A percentile compares a stretch with the other conserved stretches of the same genome.
Evolutionary conservation across 37 sponge, comb jelly and placozoan genomes (phyloP).

Genomic region (Hexactinellida sp.): DNA sequence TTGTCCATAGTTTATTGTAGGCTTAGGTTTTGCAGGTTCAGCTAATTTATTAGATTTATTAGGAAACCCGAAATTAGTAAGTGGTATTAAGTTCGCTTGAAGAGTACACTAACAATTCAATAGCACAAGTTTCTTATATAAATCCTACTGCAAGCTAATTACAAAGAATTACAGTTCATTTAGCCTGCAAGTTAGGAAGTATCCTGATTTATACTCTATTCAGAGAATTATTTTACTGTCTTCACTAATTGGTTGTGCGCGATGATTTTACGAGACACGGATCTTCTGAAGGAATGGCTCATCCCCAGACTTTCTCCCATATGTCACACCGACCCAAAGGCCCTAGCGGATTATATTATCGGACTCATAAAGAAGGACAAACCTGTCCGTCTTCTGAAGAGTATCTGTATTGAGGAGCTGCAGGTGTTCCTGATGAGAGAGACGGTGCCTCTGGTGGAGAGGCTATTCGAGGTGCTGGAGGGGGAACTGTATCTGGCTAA

Average conservation of each 20-base stretch:
- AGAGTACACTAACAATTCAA: neutral
- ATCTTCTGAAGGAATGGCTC: conserved; percentile 5
- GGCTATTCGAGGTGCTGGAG: conserved; percentile 40
- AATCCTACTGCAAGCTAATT: neutral
- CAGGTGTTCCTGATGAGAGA: conserved; percentile 83
- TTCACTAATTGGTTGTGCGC: neutral
- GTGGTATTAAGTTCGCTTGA: neutral
- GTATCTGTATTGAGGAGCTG: conserved; percentile 71
- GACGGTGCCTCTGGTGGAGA: conserved; percentile 53
- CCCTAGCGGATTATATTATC: conserved; percentile 84
- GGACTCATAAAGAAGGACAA: conserved; percentile 86
- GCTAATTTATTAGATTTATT: neutral
- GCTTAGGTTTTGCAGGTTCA: neutral
- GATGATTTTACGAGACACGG: conserved; percentile 5
- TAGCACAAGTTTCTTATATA: neutral
- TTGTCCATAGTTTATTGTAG: conserved; percentile 15
- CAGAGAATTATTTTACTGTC: neutral
- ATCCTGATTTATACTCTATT: neutral
- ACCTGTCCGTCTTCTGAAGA: conserved; percentile 47
- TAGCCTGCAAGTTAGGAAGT: neutral
- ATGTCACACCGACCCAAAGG: conserved; percentile 84
- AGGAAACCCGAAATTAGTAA: neutral
- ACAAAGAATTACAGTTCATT: neutral
- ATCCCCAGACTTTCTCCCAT: conserved; percentile 26
- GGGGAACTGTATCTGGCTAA: conserved; percentile 44